Base-by-base conservation (phyloP, 2,888 invertebrate species). In the Lasioglossum morio region DNA sequence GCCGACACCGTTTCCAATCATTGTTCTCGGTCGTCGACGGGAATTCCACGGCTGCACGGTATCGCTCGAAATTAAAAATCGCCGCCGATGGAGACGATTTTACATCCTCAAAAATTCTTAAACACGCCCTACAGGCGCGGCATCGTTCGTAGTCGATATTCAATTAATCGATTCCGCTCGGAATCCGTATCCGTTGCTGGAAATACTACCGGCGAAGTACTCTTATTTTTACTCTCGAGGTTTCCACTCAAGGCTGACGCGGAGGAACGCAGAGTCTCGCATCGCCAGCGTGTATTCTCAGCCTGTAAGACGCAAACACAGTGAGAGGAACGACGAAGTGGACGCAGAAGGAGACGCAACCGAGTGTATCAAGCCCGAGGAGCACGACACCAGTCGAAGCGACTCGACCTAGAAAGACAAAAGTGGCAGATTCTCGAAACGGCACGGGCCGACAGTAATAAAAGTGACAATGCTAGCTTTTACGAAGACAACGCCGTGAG, bases 381-480 rank as follows among this genome's bases (percentile, higher is more conserved):
- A 23, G 46, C 53, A 57, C 8, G 76, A 37, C 27, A n/a, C 30
- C 34, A 76, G 23, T 73, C 53, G 46, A 57, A 48, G 37, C 69
- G 57, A 40, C 72, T 60, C 79, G 77, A 88, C 81, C 77, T 63
- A 77, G 79, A 78, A 86, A 86, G n/a, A 34, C 69, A 60, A 66
- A 79, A 87, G 37, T 34, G 74, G 60, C 80, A 73, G 83, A 78
- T 40, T 57, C 79, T 57, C 74, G 84, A 79, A 81, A 72, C 66
- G 43, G 16, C 63, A 63, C 37, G 69, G 40, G 4, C 12, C 69
- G 81, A 53, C 74, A 81, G 63, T 78, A 84, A 85, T 75, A 84
- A 66, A 84, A 86, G 81, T 72, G 72, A 73, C 89, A 84, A 81
- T 48, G 77, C 16, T 66, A 81, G 84, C 84, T 88, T 88, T 88